A percentile compares a stretch with the other conserved stretches of the same genome.
Conservation (phyloP, 2,113 vertebrate species). For the Astur gentilis region DNA sequence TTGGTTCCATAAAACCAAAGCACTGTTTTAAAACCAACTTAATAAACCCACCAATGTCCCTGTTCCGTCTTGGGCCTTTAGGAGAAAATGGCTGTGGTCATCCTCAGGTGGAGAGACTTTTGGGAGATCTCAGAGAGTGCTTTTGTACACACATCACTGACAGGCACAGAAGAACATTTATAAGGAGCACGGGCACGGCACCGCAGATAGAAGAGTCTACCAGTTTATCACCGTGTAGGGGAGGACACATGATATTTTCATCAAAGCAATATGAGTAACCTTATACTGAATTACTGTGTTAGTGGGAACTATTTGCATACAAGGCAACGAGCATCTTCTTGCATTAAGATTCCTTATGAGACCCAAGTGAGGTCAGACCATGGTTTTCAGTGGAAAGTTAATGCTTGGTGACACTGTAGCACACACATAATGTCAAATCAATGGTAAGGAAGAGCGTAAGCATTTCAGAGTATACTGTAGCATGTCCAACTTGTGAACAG, state of each 20-base stretch:
- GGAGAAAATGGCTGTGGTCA: neutral
- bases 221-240: neutral
- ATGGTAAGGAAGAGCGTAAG: neutral
- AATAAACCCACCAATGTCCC: neutral
- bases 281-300: neutral
- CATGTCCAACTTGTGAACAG: neutral
- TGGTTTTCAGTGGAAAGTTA: neutral
- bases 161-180: neutral
- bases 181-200: neutral
- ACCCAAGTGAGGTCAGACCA: neutral
- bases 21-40: neutral
- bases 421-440: neutral
- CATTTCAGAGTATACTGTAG: neutral
- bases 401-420: neutral
- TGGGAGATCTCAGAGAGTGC: neutral
- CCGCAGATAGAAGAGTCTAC: neutral
- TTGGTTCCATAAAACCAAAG: neutral
- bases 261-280: neutral
- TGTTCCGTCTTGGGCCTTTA: neutral
- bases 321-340: neutral
- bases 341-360: neutral
- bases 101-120: neutral
- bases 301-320: neutral
- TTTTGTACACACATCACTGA: fast-evolving
- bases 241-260: neutral